Conservation (phyloP, 2,113 vertebrate genomes). For the Ceratotherium simum region DNA sequence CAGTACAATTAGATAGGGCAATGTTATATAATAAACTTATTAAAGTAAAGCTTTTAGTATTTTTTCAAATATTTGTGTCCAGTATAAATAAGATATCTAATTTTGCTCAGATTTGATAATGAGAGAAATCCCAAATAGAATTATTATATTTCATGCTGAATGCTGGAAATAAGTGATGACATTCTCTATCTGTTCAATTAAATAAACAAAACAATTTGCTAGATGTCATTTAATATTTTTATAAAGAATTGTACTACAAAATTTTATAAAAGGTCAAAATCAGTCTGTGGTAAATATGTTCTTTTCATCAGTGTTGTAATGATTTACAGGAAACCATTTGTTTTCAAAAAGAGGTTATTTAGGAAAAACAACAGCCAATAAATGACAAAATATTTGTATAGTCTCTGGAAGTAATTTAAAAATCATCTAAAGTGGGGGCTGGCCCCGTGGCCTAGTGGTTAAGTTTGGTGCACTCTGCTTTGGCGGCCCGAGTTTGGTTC, state of each 20-base stretch:
- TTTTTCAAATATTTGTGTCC: not conserved
- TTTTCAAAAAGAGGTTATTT: constrained; percentile 9
- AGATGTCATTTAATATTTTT: not conserved
- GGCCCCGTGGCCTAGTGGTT: too few relatives aligned
- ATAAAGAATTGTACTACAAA: constrained; percentile 15
- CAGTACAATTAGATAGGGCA: not conserved
- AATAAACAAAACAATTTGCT: not conserved
- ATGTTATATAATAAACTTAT: not conserved
- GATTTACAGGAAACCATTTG: not conserved
- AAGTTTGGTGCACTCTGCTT: too few relatives aligned
- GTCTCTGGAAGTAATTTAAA: not conserved
- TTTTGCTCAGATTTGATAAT: not conserved
- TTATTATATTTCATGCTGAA: not conserved
- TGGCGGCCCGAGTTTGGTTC: too few relatives aligned
- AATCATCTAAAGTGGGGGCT: not conserved
- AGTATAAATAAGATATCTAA: not conserved
- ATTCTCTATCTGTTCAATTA: constrained; percentile 34
- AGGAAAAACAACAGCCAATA: not conserved
- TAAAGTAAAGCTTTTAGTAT: not conserved
- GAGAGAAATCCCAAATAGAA: not conserved
- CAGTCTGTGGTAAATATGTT: not conserved
- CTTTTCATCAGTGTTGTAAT: not conserved
- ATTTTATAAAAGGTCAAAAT: constrained; percentile 45
- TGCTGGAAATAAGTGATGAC: not conserved
- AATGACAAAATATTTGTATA: not conserved